Evolutionary conservation across 2,888 invertebrate species (phyloP).

Genomic region (Dicyrtoma fusca): DNA sequence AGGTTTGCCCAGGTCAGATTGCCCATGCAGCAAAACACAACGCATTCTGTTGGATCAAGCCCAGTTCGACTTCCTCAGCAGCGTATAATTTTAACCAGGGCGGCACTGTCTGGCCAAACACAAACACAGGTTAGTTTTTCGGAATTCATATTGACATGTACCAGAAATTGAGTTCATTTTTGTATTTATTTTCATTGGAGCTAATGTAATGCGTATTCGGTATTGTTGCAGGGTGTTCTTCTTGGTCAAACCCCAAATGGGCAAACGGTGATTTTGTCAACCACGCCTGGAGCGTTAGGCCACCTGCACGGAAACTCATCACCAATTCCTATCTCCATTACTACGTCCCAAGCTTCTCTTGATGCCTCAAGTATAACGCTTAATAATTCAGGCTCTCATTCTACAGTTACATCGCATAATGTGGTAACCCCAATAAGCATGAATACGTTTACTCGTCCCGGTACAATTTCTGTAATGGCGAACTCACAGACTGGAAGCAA

Average conservation of each 20-base stretch:
- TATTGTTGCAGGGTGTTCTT: slow-evolving; percentile 45
- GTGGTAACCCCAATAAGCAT: neutral
- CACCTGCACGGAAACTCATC: slow-evolving; percentile 11
- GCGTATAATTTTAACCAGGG: slow-evolving; percentile 51
- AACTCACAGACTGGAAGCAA: slow-evolving; percentile 6
- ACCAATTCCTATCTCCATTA: slow-evolving; percentile 32
- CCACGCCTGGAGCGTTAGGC: slow-evolving; percentile 40
- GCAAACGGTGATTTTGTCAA: slow-evolving; percentile 55
- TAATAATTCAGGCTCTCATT: slow-evolving; percentile 7
- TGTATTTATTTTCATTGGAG: neutral
- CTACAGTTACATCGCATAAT: neutral
- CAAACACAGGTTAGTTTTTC: slow-evolving; percentile 38
- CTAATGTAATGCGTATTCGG: neutral
- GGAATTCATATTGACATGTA: neutral
- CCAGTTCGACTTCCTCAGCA: slow-evolving; percentile 51
- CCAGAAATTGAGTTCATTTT: neutral
- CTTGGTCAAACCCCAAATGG: slow-evolving; percentile 53
- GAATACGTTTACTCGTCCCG: neutral
- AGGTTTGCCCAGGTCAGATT: slow-evolving; percentile 48
- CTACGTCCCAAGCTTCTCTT: slow-evolving; percentile 24
- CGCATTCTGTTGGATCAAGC: slow-evolving; percentile 23
- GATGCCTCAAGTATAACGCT: slow-evolving; percentile 11
- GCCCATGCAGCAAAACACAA: slow-evolving; percentile 36
- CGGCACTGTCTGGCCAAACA: slow-evolving; percentile 42
- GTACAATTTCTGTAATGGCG: slow-evolving; percentile 18